Base-by-base conservation (phyloP, 1,140 invertebrate species). In the Bradysia coprophila region DNA sequence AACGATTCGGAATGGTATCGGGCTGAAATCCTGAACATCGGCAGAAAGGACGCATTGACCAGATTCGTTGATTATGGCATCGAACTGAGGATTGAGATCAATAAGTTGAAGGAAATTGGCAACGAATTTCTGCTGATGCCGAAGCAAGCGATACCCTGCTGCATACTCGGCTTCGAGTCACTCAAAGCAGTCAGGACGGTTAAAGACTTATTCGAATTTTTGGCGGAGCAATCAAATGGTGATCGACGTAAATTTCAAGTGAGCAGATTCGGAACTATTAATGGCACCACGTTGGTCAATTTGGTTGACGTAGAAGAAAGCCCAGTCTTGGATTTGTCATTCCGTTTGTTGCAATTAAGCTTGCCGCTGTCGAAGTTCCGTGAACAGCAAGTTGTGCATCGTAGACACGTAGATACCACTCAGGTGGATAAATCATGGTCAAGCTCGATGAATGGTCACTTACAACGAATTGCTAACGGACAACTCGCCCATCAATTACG, bases 1-100 rank as follows among this genome's bases (percentile, higher is more conserved):
- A 67, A 65, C 46, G 82, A 86, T 38, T 4, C 3, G 10, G 36
- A 38, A 40, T 87, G 81, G 78, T 88, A 82, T 52, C 62, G 78
- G 38, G 78, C 21, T 11, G 36, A 18, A 65, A 72, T 49, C 67
- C 81, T 6, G 51, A 69, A 15, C 49, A 54, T 67, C 2, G 53
- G 53, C 32, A 61, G 59, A 11, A 59, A 66, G 2, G 58, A 61
- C 37, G 55, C 72, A 3, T 62, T 63, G 31, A 73, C 83, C 1
- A 61, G 66, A 6, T 83, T 82, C 59, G 75, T 88, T 1, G 84
- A 89, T 59, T 85, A 79, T 66, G 84, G 83, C 0, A 85, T 85
- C 53, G 75, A 81, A 51, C 77, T 81, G 51, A 66, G 64, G 36
- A 67, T 82, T 10, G 52, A 67, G 10, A 50, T 65, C 0, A 58